phyloP scores from a whole-genome alignment of 2,113 vertebrate species.

The Menura novaehollandiae region DNA sequence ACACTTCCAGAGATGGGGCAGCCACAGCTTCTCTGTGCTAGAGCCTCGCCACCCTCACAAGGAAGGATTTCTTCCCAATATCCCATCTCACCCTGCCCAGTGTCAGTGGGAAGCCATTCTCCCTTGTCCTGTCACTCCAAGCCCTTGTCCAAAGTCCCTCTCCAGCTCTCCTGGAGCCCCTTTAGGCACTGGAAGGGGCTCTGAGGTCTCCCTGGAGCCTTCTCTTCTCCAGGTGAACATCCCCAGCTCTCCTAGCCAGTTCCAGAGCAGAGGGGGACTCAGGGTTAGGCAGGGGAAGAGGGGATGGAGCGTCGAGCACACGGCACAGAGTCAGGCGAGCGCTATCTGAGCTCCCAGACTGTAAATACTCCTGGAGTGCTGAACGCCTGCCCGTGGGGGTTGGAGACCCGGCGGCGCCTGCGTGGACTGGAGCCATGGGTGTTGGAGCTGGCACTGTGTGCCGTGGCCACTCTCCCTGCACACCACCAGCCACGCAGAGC shows the following conservation, averaged over 20 bases:
- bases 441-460: fast-evolving
- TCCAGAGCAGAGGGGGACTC: neutral
- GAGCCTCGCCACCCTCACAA: neutral
- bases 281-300: neutral
- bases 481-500: neutral
- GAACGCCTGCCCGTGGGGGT: fast-evolving
- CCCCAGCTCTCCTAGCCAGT: neutral
- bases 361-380: neutral
- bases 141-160: neutral
- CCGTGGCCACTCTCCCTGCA: neutral
- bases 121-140: neutral
- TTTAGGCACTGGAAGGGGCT: neutral
- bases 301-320: neutral
- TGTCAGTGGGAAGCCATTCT: neutral
- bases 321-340: fast-evolving
- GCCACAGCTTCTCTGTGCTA: neutral
- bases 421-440: fast-evolving
- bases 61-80: neutral
- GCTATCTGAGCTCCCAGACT: neutral
- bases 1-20: neutral
- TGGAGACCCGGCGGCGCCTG: neutral
- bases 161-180: neutral
- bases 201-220: neutral
- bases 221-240: neutral
- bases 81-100: neutral